phyloP scores from a whole-genome alignment of 2,113 vertebrate species.

The Micromys minutus region DNA sequence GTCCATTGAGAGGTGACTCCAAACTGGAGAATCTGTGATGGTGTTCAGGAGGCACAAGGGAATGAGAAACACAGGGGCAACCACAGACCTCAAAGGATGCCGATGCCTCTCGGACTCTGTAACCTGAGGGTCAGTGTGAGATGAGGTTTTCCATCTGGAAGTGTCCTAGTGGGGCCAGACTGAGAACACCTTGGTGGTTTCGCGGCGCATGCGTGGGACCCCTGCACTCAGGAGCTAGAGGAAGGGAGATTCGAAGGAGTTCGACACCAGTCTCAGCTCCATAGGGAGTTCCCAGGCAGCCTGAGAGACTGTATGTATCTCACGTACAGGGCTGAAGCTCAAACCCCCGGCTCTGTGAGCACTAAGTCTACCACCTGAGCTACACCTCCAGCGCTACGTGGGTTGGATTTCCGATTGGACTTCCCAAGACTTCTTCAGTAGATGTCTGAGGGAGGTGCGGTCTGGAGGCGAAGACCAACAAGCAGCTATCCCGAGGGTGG shows the following conservation, averaged over 20 bases:
- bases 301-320: no score
- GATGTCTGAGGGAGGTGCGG: no score
- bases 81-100: no score
- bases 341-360: not conserved
- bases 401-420: conserved; percentile 13
- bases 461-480: not conserved
- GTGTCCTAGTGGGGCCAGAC: not conserved
- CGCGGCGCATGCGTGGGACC: not conserved
- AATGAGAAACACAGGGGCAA: not conserved
- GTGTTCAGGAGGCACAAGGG: not conserved
- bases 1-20: not conserved
- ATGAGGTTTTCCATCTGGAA: not conserved
- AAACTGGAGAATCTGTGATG: not conserved
- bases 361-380: not conserved
- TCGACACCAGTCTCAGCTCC: no score
- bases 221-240: not conserved
- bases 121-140: not conserved
- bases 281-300: not conserved
- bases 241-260: not conserved
- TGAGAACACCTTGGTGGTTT: not conserved
- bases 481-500: not conserved
- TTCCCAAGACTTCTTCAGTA: not conserved
- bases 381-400: not conserved
- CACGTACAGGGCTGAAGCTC: not conserved
- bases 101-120: not conserved